Percentiles rank a stretch among this genome's conserved stretches.
Conservation (phyloP, 2,888 invertebrate species). For the Helicoverpa assulta region DNA sequence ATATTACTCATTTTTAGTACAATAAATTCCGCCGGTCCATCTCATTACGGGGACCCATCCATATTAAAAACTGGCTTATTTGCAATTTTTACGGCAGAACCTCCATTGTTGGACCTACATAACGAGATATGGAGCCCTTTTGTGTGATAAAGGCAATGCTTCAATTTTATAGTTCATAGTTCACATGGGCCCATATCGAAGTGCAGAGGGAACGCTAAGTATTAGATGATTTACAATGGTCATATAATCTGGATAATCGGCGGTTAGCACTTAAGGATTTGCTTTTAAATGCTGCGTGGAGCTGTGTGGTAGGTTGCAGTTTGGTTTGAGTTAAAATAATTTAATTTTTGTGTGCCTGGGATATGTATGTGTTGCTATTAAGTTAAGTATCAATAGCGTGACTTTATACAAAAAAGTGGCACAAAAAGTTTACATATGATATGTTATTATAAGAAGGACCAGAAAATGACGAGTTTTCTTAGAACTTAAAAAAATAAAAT, state of each 20-base stretch:
- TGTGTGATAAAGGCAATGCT: constrained; percentile 83
- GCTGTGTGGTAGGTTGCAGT: constrained; percentile 51
- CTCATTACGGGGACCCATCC: constrained; percentile 76
- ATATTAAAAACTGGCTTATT: constrained; percentile 81
- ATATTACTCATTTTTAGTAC: constrained; percentile 62
- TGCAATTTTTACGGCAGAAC: constrained; percentile 85
- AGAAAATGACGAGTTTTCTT: too few relatives aligned
- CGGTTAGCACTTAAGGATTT: constrained; percentile 79
- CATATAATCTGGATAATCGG: constrained; percentile 86
- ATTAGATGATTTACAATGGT: constrained; percentile 85
- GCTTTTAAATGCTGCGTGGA: constrained; percentile 68
- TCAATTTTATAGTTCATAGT: constrained; percentile 90
- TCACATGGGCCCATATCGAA: constrained; percentile 75
- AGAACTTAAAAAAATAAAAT: too few relatives aligned
- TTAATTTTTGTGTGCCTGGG: too few relatives aligned
- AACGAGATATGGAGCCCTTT: constrained; percentile 83
- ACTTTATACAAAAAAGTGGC: too few relatives aligned
- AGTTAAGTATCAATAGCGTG: too few relatives aligned
- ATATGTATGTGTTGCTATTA: too few relatives aligned
- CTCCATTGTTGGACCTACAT: constrained; percentile 78
- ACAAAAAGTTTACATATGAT: too few relatives aligned
- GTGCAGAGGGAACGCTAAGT: constrained; percentile 78
- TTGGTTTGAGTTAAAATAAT: too few relatives aligned
- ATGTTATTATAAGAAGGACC: too few relatives aligned
- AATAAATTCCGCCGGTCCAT: constrained; percentile 68